These are phyloP conservation scores for Menidia menidia DNA, from an alignment of 2,797 vertebrate genomes.

Conservation along the genomic window DNA sequence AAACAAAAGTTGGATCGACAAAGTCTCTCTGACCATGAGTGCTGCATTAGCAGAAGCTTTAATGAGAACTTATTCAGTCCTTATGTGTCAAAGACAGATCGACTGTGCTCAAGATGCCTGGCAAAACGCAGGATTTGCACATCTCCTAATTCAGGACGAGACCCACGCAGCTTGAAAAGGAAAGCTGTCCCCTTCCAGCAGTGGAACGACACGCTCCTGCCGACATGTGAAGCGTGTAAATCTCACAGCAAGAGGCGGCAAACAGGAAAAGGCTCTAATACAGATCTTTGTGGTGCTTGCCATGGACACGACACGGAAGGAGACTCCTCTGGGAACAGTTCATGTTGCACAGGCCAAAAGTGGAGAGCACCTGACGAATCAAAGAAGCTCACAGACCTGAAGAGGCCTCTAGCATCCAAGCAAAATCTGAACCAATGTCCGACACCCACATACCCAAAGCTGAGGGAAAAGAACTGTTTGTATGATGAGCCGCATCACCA, in stretches of 20 bases:
- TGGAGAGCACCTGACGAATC: constrained; percentile 17
- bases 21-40: constrained; percentile 71
- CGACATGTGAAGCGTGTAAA: constrained; percentile 68
- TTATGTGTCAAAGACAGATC: constrained; percentile 35
- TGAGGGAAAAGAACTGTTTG: constrained; percentile 62
- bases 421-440: constrained; percentile 63
- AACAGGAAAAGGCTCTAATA: constrained; percentile 30
- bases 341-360: constrained; percentile 8
- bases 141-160: constrained; percentile 25
- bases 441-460: constrained; percentile 32
- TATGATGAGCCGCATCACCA: constrained; percentile 53
- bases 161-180: constrained; percentile 42
- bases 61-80: constrained; percentile 36
- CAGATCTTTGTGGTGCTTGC: constrained; percentile 3
- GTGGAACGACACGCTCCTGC: constrained; percentile 44
- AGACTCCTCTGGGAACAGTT: constrained; percentile 71
- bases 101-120: constrained; percentile 75
- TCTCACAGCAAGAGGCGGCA: constrained; percentile 42
- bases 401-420: constrained; percentile 48
- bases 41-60: constrained; percentile 38
- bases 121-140: constrained; percentile 38
- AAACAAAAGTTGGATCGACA: constrained; percentile 54
- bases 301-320: constrained; percentile 54
- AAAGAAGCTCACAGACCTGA: constrained; percentile 18
- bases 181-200: constrained; percentile 54